Evolutionary conservation across 2,113 vertebrate species (phyloP).

Genomic region (Calyptomena viridis): DNA sequence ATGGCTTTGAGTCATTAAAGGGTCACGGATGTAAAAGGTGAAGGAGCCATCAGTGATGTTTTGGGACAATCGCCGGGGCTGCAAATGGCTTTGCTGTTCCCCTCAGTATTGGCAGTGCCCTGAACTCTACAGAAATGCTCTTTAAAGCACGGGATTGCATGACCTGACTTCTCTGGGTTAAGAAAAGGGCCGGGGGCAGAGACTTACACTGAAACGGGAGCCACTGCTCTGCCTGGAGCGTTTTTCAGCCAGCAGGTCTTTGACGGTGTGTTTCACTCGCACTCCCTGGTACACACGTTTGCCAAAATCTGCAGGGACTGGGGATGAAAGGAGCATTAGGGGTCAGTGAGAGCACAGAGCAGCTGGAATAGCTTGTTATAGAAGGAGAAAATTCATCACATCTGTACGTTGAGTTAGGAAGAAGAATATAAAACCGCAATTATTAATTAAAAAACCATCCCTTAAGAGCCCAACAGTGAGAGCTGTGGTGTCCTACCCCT

Average conservation of each 20-base stretch:
- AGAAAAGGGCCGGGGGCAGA: accelerated
- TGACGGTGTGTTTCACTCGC: conserved; percentile 95
- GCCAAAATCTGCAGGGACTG: conserved; percentile 83
- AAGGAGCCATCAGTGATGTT: neutral
- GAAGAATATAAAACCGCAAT: accelerated
- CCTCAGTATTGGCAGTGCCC: accelerated
- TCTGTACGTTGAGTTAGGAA: neutral
- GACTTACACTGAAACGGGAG: conserved; percentile 83
- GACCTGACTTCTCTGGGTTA: neutral
- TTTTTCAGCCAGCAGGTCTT: conserved; percentile 94
- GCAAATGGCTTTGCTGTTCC: neutral
- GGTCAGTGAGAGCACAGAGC: neutral
- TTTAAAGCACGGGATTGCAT: neutral
- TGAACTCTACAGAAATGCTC: neutral
- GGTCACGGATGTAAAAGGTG: neutral
- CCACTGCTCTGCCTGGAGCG: conserved; percentile 83
- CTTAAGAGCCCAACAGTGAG: neutral
- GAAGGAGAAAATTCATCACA: neutral
- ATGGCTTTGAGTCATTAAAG: neutral
- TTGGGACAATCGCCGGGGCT: neutral
- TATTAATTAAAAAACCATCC: neutral
- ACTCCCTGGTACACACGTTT: conserved; percentile 94
- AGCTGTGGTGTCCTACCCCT: neutral
- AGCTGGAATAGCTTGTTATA: neutral
- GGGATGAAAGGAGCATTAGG: neutral